Evolutionary conservation across 2,797 vertebrate species (phyloP).

Genomic region (Esox masquinongy): DNA sequence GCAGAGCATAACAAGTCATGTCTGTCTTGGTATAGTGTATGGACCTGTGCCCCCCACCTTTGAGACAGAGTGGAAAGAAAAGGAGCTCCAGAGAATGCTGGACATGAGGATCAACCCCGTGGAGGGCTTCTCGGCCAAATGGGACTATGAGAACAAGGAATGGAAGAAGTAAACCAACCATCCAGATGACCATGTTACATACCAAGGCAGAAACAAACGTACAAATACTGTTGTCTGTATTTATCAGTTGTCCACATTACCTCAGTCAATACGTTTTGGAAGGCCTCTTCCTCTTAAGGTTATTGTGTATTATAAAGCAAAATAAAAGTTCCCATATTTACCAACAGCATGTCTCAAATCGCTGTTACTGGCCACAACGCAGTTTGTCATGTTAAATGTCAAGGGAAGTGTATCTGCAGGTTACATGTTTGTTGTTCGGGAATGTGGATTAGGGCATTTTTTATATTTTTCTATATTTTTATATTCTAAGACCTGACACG

Average conservation of each 20-base stretch:
- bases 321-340: constrained; percentile 77
- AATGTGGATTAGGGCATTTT: neutral
- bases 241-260: constrained; percentile 68
- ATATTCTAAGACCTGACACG: neutral
- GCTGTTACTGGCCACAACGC: constrained; percentile 3
- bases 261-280: constrained; percentile 77
- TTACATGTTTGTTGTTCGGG: neutral
- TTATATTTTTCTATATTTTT: too few species aligned
- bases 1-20: neutral
- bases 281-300: constrained; percentile 70
- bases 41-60: constrained; percentile 86
- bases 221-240: constrained; percentile 58
- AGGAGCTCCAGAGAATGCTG: constrained; percentile 88
- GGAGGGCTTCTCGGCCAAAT: constrained; percentile 83
- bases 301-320: constrained; percentile 66
- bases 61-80: constrained; percentile 76
- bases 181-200: constrained; percentile 43
- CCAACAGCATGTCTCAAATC: constrained; percentile 13
- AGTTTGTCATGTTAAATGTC: neutral
- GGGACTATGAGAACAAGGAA: constrained; percentile 93
- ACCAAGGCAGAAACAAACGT: constrained; percentile 55
- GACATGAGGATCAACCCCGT: constrained; percentile 91
- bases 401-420: neutral
- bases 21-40: constrained; percentile 75
- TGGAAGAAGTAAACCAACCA: constrained; percentile 89